Conservation (phyloP, 2,797 vertebrate species). For the Anableps anableps region DNA sequence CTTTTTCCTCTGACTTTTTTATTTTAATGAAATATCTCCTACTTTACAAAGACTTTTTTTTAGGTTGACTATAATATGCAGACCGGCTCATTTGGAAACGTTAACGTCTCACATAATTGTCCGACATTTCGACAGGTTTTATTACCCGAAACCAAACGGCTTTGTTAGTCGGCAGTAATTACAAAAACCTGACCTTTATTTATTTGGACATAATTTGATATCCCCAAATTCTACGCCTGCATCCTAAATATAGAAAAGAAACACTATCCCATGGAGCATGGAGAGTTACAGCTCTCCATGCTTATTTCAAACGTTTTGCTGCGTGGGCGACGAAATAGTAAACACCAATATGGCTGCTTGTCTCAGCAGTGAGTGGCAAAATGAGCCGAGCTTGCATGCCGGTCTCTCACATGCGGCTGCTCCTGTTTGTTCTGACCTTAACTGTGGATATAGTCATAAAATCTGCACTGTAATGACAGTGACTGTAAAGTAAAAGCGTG, state of each 20-base stretch:
- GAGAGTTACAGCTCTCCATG: no score
- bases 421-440: constrained; percentile 8
- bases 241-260: neutral
- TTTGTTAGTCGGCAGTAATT: neutral
- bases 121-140: no score
- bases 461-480: constrained; percentile 51
- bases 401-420: constrained; percentile 14
- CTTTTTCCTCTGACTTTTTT: neutral
- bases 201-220: neutral
- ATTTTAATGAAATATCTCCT: neutral
- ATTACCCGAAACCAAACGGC: neutral
- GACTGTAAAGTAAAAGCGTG: constrained; percentile 4
- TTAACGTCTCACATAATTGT: neutral
- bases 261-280: neutral
- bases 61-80: neutral
- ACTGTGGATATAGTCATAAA: constrained; percentile 45
- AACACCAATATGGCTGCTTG: constrained; percentile 72
- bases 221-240: neutral
- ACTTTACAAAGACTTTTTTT: neutral
- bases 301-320: neutral
- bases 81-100: neutral
- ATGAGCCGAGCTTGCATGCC: constrained; percentile 32
- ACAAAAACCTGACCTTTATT: neutral
- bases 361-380: constrained; percentile 52
- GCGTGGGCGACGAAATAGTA: constrained; percentile 28